Conservation (phyloP, 2,888 invertebrate species). For the Eretmocerus hayati region DNA sequence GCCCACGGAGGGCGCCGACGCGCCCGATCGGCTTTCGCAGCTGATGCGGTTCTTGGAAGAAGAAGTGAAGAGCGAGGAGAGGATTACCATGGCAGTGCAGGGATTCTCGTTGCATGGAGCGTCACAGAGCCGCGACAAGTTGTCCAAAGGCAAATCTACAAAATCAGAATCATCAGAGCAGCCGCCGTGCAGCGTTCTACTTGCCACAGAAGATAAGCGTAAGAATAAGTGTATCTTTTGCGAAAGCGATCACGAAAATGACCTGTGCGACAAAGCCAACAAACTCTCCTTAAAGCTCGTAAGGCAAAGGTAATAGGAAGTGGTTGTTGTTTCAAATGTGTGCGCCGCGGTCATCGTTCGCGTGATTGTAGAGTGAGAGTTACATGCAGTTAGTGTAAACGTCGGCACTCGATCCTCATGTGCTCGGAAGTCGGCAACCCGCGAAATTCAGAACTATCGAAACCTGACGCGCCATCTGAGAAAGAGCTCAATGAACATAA, state of each 20-base stretch:
- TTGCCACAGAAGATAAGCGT: slow-evolving; percentile 15
- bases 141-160: background rate
- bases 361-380: slow-evolving; percentile 24
- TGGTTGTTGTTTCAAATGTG: slow-evolving; percentile 27
- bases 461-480: background rate
- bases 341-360: slow-evolving; percentile 24
- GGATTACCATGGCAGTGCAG: slow-evolving; percentile 19
- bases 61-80: slow-evolving; percentile 25
- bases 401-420: slow-evolving; percentile 25
- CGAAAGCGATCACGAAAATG: slow-evolving; percentile 22
- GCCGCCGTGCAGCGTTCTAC: slow-evolving; percentile 21
- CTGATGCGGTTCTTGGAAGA: slow-evolving; percentile 22
- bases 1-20: slow-evolving; percentile 7
- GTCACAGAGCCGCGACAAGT: slow-evolving; percentile 1
- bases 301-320: slow-evolving; percentile 21
- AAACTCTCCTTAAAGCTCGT: slow-evolving; percentile 20
- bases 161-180: background rate
- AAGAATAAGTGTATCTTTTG: slow-evolving; percentile 29
- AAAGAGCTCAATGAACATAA: slow-evolving; percentile 9
- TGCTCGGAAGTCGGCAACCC: slow-evolving; percentile 11
- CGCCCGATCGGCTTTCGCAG: slow-evolving; percentile 7
- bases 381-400: slow-evolving; percentile 25
- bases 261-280: slow-evolving; percentile 22
- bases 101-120: slow-evolving; percentile 8
- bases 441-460: background rate